Percentiles rank a stretch among this genome's conserved stretches.
These are phyloP conservation scores for Hippocampus mohnikei DNA, from an alignment of 2,113 vertebrate genomes.

Conservation along the genomic window DNA sequence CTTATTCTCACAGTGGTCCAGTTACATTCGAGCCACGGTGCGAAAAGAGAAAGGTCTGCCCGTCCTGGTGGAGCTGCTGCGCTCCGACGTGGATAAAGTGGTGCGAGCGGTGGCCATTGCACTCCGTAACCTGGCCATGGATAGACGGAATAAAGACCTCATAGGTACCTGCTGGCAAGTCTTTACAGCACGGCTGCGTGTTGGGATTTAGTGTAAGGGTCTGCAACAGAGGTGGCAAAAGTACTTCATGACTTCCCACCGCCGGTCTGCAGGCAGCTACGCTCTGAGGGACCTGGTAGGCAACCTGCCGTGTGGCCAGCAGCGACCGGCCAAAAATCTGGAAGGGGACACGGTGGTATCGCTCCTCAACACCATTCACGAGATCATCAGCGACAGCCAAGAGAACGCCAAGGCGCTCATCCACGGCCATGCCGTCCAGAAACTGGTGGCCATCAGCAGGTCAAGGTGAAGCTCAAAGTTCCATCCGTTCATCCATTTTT, in stretches of 20 bases:
- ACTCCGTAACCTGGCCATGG: constrained; percentile 80
- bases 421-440: constrained; percentile 90
- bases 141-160: constrained; percentile 92
- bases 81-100: constrained; percentile 75
- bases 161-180: constrained; percentile 75
- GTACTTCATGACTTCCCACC: no score
- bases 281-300: constrained; percentile 90
- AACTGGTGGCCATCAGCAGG: constrained; percentile 87
- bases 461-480: constrained; percentile 73
- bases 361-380: constrained; percentile 91
- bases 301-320: constrained; percentile 85
- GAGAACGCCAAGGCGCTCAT: constrained; percentile 89
- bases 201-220: no score
- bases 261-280: constrained; percentile 79
- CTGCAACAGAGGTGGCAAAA: no score
- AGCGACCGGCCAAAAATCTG: constrained; percentile 84
- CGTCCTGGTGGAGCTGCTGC: constrained; percentile 73
- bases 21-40: constrained; percentile 88
- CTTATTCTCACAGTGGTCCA: constrained; percentile 82
- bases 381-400: constrained; percentile 90
- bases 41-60: constrained; percentile 94
- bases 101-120: constrained; percentile 75
- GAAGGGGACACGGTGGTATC: constrained; percentile 95
- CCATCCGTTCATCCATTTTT: no score
- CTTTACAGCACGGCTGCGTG: background rate